Percentiles rank a stretch among this genome's conserved stretches.
phyloP scores from a whole-genome alignment of 1,140 invertebrate genomes.

The Drosophila jambulina region DNA sequence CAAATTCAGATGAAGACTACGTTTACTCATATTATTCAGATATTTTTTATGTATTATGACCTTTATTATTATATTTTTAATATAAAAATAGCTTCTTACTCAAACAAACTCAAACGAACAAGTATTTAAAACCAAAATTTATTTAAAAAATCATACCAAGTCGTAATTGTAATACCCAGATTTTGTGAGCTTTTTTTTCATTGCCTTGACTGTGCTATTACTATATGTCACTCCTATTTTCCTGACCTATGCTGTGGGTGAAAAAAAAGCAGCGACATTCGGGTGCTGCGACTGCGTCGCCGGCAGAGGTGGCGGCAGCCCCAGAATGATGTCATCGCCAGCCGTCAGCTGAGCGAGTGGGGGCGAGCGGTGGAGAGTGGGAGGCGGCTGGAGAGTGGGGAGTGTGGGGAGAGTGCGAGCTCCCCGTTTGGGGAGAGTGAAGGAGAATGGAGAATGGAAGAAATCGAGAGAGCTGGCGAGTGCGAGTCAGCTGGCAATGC shows the following conservation, averaged over 20 bases:
- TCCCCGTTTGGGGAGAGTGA: background rate
- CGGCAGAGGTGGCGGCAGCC: constrained; percentile 23
- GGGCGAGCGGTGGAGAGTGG: constrained; percentile 12
- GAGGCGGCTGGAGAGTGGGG: background rate
- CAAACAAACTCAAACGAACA: no score
- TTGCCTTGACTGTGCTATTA: background rate
- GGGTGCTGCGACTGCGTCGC: constrained; percentile 24
- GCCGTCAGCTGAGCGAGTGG: constrained; percentile 41
- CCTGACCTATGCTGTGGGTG: background rate
- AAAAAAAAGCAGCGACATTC: background rate
- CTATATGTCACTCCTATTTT: background rate
- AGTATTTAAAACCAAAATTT: no score
- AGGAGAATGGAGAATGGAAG: constrained; percentile 4
- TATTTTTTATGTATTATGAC: no score
- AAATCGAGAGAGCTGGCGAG: constrained; percentile 10
- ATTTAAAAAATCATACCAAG: no score
- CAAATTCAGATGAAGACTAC: no score
- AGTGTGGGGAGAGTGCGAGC: background rate
- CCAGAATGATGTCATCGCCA: constrained; percentile 57
- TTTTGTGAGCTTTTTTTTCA: no score
- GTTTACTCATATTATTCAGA: no score
- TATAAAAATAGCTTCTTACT: no score
- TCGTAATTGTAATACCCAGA: no score
- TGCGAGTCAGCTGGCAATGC: constrained; percentile 55
- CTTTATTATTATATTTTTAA: no score